A percentile compares a stretch with the other conserved stretches of the same genome.
Conservation (phyloP, 2,113 vertebrate species). For the Cephalopholis sonnerati region DNA sequence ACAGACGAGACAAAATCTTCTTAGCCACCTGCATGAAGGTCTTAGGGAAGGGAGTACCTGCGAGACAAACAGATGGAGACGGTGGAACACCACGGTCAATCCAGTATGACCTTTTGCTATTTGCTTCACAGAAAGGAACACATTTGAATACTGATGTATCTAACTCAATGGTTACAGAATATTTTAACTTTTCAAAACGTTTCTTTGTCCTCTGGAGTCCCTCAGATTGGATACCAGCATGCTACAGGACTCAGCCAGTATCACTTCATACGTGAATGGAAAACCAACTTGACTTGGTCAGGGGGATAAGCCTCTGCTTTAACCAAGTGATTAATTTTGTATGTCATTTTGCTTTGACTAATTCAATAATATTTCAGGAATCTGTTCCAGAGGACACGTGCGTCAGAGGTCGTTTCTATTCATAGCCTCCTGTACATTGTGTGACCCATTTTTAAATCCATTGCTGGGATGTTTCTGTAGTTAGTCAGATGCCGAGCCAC, state of each 20-base stretch:
- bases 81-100: conserved; percentile 35
- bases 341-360: conserved; percentile 43
- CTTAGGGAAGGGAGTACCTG: conserved; percentile 98
- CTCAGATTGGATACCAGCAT: conserved; percentile 1
- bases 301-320: conserved; percentile 27
- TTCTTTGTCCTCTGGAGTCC: neutral
- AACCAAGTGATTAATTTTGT: conserved; percentile 39
- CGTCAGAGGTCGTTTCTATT: conserved; percentile 65
- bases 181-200: neutral
- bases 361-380: conserved; percentile 73
- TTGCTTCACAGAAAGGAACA: neutral
- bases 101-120: conserved; percentile 17
- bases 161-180: neutral
- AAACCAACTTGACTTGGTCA: conserved; percentile 31
- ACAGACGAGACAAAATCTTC: conserved; percentile 97
- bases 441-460: conserved; percentile 78
- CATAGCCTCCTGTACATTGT: conserved; percentile 61
- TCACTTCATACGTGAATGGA: conserved; percentile 14
- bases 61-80: conserved; percentile 55
- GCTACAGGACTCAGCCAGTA: neutral
- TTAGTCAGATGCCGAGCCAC: conserved; percentile 54
- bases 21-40: conserved; percentile 95
- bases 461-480: conserved; percentile 65
- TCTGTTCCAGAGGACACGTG: conserved; percentile 44
- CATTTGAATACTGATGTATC: neutral